Evolutionary conservation across 2,797 vertebrate genomes (phyloP).

Genomic region (Austrolebias charrua): DNA sequence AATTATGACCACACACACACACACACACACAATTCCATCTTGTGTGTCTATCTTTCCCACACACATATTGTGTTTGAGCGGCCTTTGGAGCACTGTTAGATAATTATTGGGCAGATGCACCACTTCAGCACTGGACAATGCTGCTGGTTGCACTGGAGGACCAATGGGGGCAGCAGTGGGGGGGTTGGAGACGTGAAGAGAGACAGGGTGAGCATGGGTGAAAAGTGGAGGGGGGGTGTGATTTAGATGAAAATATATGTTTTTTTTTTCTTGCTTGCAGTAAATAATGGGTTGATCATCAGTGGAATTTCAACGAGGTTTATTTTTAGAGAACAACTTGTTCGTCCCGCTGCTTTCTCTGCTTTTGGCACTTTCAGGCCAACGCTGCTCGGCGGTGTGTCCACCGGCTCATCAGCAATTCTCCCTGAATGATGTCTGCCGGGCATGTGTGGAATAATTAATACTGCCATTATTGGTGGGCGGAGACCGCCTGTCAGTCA

Average conservation of each 20-base stretch:
- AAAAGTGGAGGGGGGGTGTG: slow-evolving; percentile 41
- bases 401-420: slow-evolving; percentile 66
- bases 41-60: slow-evolving; percentile 22
- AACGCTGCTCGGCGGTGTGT: slow-evolving; percentile 15
- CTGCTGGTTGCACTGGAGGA: slow-evolving; percentile 61
- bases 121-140: slow-evolving; percentile 68
- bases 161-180: slow-evolving; percentile 20
- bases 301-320: slow-evolving; percentile 4
- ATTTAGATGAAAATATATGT: slow-evolving; percentile 33
- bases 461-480: slow-evolving; percentile 75
- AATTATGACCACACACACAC: background rate
- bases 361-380: slow-evolving; percentile 3
- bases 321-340: slow-evolving; percentile 19
- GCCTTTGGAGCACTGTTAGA: slow-evolving; percentile 59
- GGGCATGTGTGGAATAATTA: slow-evolving; percentile 72
- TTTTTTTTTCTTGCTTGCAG: slow-evolving; percentile 35
- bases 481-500: slow-evolving; percentile 71
- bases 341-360: slow-evolving; percentile 7
- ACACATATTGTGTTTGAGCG: slow-evolving; percentile 58
- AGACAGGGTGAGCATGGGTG: slow-evolving; percentile 42
- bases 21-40: slow-evolving; percentile 37
- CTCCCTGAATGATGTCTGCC: slow-evolving; percentile 63
- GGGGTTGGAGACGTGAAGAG: slow-evolving; percentile 48
- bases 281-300: slow-evolving; percentile 2
- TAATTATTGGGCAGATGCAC: slow-evolving; percentile 74